These are phyloP conservation scores for Isurus oxyrinchus DNA, from an alignment of 2,113 vertebrate species.

Conservation along the genomic window DNA sequence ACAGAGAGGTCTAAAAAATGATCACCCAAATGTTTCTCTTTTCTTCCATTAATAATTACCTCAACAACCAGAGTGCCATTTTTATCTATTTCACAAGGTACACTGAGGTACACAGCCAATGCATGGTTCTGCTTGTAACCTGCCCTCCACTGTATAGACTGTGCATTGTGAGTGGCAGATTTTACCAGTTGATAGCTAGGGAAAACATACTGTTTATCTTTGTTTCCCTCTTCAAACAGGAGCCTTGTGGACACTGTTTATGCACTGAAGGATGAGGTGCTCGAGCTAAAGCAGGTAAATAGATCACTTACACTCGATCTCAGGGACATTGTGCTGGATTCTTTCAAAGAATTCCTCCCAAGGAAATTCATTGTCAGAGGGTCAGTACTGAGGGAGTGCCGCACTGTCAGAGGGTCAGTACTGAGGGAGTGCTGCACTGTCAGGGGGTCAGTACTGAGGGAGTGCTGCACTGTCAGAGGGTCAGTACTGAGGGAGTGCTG, in stretches of 20 bases:
- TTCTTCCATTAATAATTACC: neutral
- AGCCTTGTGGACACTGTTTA: conserved; percentile 92
- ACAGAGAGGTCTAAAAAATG: neutral
- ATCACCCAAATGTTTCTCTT: neutral
- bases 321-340: too few species aligned
- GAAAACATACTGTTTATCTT: neutral
- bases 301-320: neutral
- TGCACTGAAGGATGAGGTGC: conserved; percentile 84
- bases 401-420: too few species aligned
- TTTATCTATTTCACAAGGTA: neutral
- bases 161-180: neutral
- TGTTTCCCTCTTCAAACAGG: conserved; percentile 51
- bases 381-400: too few species aligned
- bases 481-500: too few species aligned
- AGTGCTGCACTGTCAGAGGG: too few species aligned
- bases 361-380: too few species aligned
- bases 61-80: neutral
- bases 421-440: too few species aligned
- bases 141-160: neutral
- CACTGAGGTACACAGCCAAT: neutral
- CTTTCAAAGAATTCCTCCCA: too few species aligned
- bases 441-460: too few species aligned
- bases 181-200: neutral
- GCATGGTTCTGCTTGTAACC: neutral
- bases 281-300: conserved; percentile 83